Conservation (phyloP, 2,797 vertebrate species). For the Pteropus rufus region DNA sequence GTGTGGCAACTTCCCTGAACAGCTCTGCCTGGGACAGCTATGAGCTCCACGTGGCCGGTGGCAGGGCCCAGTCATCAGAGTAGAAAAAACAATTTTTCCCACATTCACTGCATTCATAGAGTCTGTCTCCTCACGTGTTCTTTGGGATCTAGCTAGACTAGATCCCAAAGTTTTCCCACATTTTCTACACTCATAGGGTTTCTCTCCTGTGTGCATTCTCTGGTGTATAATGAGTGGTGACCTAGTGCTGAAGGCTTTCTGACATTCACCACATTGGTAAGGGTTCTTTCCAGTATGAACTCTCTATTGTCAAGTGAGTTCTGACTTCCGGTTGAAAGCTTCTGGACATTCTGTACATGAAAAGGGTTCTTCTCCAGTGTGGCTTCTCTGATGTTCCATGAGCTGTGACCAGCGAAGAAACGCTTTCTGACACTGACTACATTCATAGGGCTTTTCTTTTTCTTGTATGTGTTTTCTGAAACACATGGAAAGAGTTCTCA, state of each 20-base stretch:
- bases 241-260: background rate
- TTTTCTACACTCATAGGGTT: background rate
- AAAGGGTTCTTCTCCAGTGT: background rate
- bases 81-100: too few relatives aligned
- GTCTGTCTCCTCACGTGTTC: background rate
- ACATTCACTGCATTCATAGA: background rate
- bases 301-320: background rate
- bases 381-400: background rate
- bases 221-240: background rate
- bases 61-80: too few relatives aligned
- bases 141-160: background rate
- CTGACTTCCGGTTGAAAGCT: background rate
- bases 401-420: background rate
- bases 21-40: too few relatives aligned
- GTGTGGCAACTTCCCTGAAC: too few relatives aligned
- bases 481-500: background rate
- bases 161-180: background rate
- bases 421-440: background rate
- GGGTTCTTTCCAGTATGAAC: background rate
- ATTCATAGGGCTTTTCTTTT: too few relatives aligned
- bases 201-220: background rate
- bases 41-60: too few relatives aligned
- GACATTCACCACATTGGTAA: background rate
- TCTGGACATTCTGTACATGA: background rate
- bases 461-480: background rate